A percentile compares a stretch with the other conserved stretches of the same genome.
Conservation (phyloP, 2,113 vertebrate species). For the Capra hircus region DNA sequence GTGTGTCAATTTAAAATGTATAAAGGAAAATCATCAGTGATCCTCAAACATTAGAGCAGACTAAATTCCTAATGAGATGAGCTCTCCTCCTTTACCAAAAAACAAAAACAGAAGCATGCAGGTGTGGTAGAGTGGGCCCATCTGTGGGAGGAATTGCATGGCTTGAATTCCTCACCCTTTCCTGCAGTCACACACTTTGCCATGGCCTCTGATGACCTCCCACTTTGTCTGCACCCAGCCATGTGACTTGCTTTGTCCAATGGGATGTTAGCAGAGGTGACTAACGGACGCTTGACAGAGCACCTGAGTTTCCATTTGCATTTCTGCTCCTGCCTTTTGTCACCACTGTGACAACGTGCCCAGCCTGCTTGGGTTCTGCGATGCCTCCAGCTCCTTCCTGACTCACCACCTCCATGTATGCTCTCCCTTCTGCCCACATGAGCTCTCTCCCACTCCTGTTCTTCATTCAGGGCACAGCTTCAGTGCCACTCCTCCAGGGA, state of each 20-base stretch:
- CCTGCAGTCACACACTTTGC: not conserved
- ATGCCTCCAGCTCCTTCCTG: not conserved
- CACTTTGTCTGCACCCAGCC: not conserved
- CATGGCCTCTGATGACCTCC: not conserved
- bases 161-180: rapidly evolving
- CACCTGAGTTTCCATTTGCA: not conserved
- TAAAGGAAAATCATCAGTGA: not conserved
- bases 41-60: not conserved
- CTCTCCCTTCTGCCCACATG: not conserved
- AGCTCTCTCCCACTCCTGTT: not conserved
- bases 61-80: not conserved
- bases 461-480: not conserved
- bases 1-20: not conserved
- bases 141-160: not conserved
- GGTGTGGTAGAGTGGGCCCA: not conserved
- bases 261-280: not conserved
- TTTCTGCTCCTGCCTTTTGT: not conserved
- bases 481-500: not conserved
- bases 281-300: not conserved
- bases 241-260: not conserved
- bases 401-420: rapidly evolving
- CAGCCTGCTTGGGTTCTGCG: not conserved
- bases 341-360: not conserved
- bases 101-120: not conserved
- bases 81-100: not conserved